phyloP scores from a whole-genome alignment of 2,113 vertebrate genomes.

The Lynx canadensis region DNA sequence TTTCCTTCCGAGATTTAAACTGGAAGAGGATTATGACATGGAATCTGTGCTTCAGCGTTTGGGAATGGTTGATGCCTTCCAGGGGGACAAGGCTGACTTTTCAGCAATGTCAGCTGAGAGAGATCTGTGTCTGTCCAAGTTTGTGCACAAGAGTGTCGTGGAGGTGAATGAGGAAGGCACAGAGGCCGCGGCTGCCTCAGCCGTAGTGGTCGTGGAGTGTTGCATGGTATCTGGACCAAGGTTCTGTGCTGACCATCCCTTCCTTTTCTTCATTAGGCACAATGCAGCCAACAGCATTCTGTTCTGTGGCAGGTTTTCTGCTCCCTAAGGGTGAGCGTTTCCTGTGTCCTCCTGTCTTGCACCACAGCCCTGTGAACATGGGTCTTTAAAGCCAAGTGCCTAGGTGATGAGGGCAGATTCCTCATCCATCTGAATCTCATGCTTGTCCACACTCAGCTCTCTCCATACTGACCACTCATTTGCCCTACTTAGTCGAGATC shows the following conservation, averaged over 20 bases:
- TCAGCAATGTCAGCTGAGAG: constrained; percentile 86
- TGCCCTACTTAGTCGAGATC: rapidly evolving
- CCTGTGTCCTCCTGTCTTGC: neutral
- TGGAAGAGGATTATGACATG: constrained; percentile 88
- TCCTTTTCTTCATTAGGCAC: constrained; percentile 89
- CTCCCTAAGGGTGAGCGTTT: constrained; percentile 69
- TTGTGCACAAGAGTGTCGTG: constrained; percentile 92
- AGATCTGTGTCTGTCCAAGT: constrained; percentile 88
- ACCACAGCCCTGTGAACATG: neutral
- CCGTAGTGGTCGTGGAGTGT: constrained; percentile 62
- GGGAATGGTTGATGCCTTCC: constrained; percentile 90
- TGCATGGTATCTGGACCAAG: neutral
- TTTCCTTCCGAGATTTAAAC: constrained; percentile 89
- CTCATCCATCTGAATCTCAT: too few relatives aligned
- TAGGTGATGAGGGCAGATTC: neutral
- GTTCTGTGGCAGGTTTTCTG: constrained; percentile 86
- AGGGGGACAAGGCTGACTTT: constrained; percentile 77
- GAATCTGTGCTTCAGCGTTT: constrained; percentile 82
- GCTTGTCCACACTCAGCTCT: neutral
- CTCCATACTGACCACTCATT: too few relatives aligned
- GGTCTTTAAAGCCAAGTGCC: neutral
- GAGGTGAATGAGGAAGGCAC: constrained; percentile 95
- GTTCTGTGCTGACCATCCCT: constrained; percentile 85
- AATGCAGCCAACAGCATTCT: constrained; percentile 78
- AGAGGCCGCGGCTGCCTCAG: constrained; percentile 90